Conservation (phyloP, 2,797 vertebrate genomes). For the Echiichthys vipera region DNA sequence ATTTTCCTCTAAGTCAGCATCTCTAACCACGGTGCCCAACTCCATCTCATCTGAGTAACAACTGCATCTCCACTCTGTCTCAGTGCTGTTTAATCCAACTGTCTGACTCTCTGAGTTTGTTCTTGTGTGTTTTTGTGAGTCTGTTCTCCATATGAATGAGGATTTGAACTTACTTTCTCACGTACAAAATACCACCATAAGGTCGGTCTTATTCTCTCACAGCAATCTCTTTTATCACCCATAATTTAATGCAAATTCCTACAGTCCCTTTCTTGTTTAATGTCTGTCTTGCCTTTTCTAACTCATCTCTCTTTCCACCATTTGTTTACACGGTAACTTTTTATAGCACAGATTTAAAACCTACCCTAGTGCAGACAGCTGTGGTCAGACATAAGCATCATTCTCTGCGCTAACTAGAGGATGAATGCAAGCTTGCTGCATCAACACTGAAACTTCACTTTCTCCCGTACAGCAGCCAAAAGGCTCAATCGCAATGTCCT, state of each 20-base stretch:
- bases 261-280: constrained; percentile 4
- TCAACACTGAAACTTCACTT: constrained; percentile 40
- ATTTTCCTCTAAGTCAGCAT: constrained; percentile 66
- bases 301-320: not conserved
- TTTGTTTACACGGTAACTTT: constrained; percentile 11
- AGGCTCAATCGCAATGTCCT: constrained; percentile 47
- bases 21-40: constrained; percentile 55
- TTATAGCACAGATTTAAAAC: constrained; percentile 17
- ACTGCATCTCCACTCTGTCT: constrained; percentile 44
- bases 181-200: not conserved
- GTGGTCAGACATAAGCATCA: constrained; percentile 24
- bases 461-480: constrained; percentile 29
- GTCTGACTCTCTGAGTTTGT: constrained; percentile 16
- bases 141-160: constrained; percentile 17
- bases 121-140: constrained; percentile 17
- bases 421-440: constrained; percentile 27
- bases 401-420: constrained; percentile 32
- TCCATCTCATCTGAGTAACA: constrained; percentile 44
- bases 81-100: constrained; percentile 27
- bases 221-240: constrained; percentile 5
- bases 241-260: constrained; percentile 29
- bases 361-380: constrained; percentile 13
- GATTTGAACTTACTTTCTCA: constrained; percentile 22
- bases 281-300: not conserved
- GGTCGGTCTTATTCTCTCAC: constrained; percentile 2